These are phyloP conservation scores for Stigmatopora argus DNA, from an alignment of 2,113 vertebrate genomes.

Conservation along the genomic window DNA sequence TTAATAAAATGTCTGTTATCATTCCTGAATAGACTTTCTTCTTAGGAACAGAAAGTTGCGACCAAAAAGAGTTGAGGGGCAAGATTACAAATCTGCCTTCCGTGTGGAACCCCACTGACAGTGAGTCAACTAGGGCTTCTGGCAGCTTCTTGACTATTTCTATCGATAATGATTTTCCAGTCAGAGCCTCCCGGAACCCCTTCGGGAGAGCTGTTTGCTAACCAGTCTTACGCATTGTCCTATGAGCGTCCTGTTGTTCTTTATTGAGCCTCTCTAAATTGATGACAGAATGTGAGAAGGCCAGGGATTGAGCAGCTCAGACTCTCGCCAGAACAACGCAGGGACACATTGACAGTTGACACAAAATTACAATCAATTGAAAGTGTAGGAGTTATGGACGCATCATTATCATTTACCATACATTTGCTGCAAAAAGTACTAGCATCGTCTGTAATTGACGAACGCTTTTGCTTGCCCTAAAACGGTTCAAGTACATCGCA, in stretches of 20 bases:
- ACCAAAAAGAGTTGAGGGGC: slow-evolving; percentile 10
- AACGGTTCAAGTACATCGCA: too few species aligned
- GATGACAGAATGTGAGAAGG: slow-evolving; percentile 23
- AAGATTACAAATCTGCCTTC: slow-evolving; percentile 28
- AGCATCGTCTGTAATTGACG: too few species aligned
- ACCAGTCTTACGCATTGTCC: slow-evolving; percentile 25
- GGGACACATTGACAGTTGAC: slow-evolving; percentile 4
- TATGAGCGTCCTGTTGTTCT: slow-evolving; percentile 24
- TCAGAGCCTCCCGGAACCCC: slow-evolving; percentile 13
- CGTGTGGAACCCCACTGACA: slow-evolving; percentile 16
- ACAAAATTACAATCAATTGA: neutral
- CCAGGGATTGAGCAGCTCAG: slow-evolving; percentile 41
- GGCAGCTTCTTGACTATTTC: slow-evolving; percentile 22
- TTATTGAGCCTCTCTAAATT: slow-evolving; percentile 50
- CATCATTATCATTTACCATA: too few species aligned
- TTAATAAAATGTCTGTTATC: neutral
- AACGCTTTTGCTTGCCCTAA: too few species aligned
- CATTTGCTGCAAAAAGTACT: too few species aligned
- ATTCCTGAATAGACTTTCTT: neutral
- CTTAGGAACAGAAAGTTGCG: neutral
- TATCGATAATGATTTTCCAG: slow-evolving; percentile 33
- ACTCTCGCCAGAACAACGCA: slow-evolving; percentile 28
- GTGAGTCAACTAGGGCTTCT: neutral
- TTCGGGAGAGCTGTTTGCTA: slow-evolving; percentile 37
- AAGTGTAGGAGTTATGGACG: neutral